A percentile compares a stretch with the other conserved stretches of the same genome.
phyloP scores from a whole-genome alignment of 2,888 invertebrate genomes.

The Ormyrus labotus region DNA sequence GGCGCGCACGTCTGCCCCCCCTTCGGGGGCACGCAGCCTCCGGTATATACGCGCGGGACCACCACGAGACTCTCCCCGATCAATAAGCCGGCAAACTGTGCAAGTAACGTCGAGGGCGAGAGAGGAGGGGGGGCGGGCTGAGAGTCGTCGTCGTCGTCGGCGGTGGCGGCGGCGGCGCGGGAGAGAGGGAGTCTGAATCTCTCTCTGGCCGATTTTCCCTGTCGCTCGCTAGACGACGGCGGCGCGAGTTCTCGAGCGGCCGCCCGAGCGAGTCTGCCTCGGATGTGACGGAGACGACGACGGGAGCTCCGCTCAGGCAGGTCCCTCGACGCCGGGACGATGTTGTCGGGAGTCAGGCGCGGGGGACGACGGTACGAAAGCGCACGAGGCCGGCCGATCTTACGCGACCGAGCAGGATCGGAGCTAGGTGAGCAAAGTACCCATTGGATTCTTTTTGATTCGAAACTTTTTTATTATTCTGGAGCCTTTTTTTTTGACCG shows the following conservation, averaged over 20 bases:
- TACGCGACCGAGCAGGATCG: slow-evolving; percentile 18
- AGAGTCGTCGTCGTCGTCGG: slow-evolving; percentile 41
- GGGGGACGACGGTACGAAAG: not conserved
- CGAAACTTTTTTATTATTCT: too few species aligned
- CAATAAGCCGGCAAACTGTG: slow-evolving; percentile 71
- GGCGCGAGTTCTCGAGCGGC: slow-evolving; percentile 62
- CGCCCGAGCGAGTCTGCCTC: slow-evolving; percentile 59
- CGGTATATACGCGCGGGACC: slow-evolving; percentile 62
- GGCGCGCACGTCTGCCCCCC: slow-evolving; percentile 24
- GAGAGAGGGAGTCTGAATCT: slow-evolving; percentile 56
- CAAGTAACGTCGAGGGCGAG: slow-evolving; percentile 59
- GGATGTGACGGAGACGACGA: not conserved
- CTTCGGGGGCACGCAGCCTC: slow-evolving; percentile 60
- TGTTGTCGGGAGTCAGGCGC: slow-evolving; percentile 66
- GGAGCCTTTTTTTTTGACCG: too few species aligned
- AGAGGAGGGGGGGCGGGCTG: slow-evolving; percentile 57
- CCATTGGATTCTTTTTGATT: too few species aligned
- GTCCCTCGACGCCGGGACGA: slow-evolving; percentile 25
- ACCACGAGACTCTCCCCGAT: slow-evolving; percentile 63
- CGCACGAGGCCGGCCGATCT: slow-evolving; percentile 3
- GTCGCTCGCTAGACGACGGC: slow-evolving; percentile 57
- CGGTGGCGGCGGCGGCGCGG: not conserved
- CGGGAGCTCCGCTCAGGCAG: not conserved
- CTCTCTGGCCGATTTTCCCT: slow-evolving; percentile 59
- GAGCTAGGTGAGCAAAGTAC: not conserved